These are phyloP conservation scores for Chaetogeoica ovagalla DNA, from an alignment of 2,888 invertebrate species.

Conservation along the genomic window DNA sequence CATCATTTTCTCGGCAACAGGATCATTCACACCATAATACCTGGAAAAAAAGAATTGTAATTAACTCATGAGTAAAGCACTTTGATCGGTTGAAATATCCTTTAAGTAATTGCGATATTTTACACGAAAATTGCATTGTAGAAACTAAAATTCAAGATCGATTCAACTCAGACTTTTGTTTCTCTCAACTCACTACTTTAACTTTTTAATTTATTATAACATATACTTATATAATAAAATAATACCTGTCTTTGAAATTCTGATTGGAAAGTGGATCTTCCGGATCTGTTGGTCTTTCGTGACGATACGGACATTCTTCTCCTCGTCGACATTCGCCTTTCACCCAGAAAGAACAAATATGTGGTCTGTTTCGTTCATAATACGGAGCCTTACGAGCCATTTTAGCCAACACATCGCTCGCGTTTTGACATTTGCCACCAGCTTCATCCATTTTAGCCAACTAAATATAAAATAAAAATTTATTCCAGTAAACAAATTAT, in stretches of 20 bases:
- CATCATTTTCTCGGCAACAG: conserved; percentile 92
- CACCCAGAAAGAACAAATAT: conserved; percentile 98
- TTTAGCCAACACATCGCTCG: conserved; percentile 81
- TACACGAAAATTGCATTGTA: too few relatives aligned
- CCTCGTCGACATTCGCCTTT: conserved; percentile 95
- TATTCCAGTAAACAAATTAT: too few relatives aligned
- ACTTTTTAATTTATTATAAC: too few relatives aligned
- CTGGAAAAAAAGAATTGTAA: conserved; percentile 59
- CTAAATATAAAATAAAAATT: conserved; percentile 31
- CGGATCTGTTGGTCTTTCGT: conserved; percentile 95
- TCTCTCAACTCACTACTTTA: too few relatives aligned
- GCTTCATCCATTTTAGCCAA: conserved; percentile 61
- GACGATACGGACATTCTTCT: conserved; percentile 94
- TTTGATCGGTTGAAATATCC: too few relatives aligned
- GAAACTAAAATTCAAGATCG: too few relatives aligned
- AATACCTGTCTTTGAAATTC: conserved; percentile 83
- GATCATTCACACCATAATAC: conserved; percentile 94
- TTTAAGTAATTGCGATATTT: too few relatives aligned
- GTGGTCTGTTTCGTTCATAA: conserved; percentile 91
- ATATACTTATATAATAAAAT: too few relatives aligned
- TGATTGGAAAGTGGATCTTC: conserved; percentile 96
- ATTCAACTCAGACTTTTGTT: too few relatives aligned
- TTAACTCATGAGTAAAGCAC: too few relatives aligned
- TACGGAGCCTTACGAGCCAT: conserved; percentile 91
- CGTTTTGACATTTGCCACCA: conserved; percentile 73